Evolutionary conservation across 2,113 vertebrate genomes (phyloP), one percentile per base, ranked within the genome.

Genomic region (Dromiciops gliroides): DNA sequence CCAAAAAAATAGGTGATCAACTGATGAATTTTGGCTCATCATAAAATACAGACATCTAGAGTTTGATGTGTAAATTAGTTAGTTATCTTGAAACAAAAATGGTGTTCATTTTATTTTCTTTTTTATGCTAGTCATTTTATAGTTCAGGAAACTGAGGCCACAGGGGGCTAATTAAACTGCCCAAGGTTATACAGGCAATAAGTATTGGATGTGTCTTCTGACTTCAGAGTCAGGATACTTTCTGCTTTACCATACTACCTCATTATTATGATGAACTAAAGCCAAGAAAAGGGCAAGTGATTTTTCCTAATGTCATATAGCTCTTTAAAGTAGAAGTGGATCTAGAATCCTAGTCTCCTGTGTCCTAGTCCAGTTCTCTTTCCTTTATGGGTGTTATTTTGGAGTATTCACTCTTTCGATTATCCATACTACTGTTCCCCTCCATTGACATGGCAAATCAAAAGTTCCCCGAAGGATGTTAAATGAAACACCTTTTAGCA

Each of bases 401-500:
- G n/a, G 0, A 44, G 0, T 67, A 47, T 8, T 75, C 60, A 91
- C 26, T 92, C 52, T 92, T 75, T 91, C 26, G 50, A 93, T 51
- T 92, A 48, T 5, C 23, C 53, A 47, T 3, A 10, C 75, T n/a
- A 90, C 2, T 47, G 3, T 51, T 95, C 1, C n/a, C 50, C 16
- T 89, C 11, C 47, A 90, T 44, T n/a, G 16, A 89, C 51, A 2
- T 44, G 3, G 10, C 67, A 44, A 83, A 83, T 83, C 67, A 83
- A 83, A 83, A 83, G n/a, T 83, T 83, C 67, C 67, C 67, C 3
- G n/a, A 83, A 83, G 47, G 48, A 90, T 90, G 19, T 90, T 90
- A 90, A 90, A 90, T 90, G 48, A 90, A 51, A 67, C 22, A 53
- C 91, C 9, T 91, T 94, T 92, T 47, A 95, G 93, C 91, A 91